phyloP scores from a whole-genome alignment of 2,113 vertebrate genomes.

The Uria aalge region DNA sequence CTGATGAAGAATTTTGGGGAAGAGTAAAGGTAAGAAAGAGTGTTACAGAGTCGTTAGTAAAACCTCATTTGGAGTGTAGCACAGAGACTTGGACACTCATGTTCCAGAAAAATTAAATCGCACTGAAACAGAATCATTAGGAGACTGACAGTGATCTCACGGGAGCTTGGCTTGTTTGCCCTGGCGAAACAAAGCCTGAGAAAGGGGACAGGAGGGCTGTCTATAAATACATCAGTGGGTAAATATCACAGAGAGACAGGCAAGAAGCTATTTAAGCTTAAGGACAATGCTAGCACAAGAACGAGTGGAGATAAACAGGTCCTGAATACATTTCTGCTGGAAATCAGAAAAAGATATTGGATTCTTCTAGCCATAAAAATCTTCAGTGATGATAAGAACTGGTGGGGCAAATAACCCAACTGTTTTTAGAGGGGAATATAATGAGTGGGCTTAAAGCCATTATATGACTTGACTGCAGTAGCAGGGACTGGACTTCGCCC shows the following conservation, averaged over 20 bases:
- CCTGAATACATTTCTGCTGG: background rate
- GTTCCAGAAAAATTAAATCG: slow-evolving; percentile 1
- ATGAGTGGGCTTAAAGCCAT: background rate
- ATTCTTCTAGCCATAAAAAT: background rate
- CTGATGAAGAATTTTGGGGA: background rate
- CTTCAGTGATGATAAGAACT: background rate
- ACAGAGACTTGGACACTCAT: background rate
- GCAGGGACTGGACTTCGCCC: background rate
- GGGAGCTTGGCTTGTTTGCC: background rate
- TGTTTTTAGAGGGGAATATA: background rate
- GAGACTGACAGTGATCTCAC: background rate
- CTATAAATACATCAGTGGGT: slow-evolving; percentile 12
- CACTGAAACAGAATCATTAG: background rate
- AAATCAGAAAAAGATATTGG: background rate
- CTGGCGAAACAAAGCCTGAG: slow-evolving; percentile 20
- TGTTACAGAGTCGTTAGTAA: background rate
- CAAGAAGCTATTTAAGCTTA: background rate
- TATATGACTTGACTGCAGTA: background rate
- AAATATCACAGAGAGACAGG: slow-evolving; percentile 24
- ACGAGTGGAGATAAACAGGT: background rate
- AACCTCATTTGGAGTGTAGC: background rate
- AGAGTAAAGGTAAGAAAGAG: background rate
- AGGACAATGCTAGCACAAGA: background rate
- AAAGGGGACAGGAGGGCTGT: background rate
- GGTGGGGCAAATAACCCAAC: background rate